Percentiles rank a stretch among this genome's conserved stretches.
These are phyloP conservation scores for Zenarchopterus dispar DNA, from an alignment of 2,797 vertebrate genomes.

Conservation along the genomic window DNA sequence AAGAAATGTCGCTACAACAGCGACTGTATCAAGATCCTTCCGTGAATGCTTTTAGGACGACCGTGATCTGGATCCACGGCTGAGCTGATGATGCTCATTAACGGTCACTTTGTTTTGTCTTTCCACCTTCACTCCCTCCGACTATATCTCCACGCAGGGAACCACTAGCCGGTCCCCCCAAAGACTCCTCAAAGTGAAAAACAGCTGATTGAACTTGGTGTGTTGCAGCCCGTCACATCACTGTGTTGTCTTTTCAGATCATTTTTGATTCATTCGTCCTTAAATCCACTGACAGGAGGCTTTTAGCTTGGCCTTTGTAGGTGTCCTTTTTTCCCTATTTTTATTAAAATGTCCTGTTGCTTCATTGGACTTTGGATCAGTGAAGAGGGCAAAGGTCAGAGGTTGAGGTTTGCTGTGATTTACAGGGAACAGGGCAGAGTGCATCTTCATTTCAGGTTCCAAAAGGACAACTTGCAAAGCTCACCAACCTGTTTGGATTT, in stretches of 20 bases:
- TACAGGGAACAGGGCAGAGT: conserved; percentile 57
- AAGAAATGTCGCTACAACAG: conserved; percentile 4
- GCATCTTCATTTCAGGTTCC: conserved; percentile 61
- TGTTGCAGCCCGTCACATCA: conserved; percentile 50
- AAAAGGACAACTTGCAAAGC: conserved; percentile 44
- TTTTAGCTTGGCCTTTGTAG: conserved; percentile 43
- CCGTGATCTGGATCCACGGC: background rate
- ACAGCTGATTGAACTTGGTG: conserved; percentile 8
- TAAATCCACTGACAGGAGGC: conserved; percentile 11
- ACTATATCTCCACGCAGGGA: background rate
- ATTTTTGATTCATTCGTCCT: conserved; percentile 40
- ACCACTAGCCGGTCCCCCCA: background rate
- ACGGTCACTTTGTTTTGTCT: background rate
- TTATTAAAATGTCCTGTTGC: conserved; percentile 65
- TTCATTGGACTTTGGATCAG: conserved; percentile 69
- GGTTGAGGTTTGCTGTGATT: conserved; percentile 66
- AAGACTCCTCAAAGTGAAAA: background rate
- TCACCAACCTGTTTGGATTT: conserved; percentile 43
- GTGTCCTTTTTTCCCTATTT: conserved; percentile 37
- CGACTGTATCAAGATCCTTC: background rate
- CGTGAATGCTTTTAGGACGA: conserved; percentile 7
- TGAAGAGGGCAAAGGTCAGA: conserved; percentile 67
- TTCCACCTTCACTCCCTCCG: background rate
- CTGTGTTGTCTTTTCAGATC: conserved; percentile 39
- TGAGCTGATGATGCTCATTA: conserved; percentile 16